Evolutionary conservation across 2,797 vertebrate species (phyloP).

Genomic region (Typhlichthys eigenmanni): DNA sequence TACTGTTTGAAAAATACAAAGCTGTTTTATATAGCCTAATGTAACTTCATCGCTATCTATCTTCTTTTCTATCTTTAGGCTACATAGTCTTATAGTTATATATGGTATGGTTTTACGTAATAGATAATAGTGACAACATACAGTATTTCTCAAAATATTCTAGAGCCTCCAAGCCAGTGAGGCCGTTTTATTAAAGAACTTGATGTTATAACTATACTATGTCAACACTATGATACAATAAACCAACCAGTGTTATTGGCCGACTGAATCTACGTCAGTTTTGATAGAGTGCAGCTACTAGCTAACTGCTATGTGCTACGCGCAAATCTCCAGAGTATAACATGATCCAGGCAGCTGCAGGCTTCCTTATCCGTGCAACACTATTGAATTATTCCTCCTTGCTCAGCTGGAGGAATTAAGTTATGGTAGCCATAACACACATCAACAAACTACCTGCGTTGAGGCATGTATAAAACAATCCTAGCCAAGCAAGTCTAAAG

Average conservation of each 20-base stretch:
- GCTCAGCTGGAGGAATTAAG: slow-evolving; percentile 91
- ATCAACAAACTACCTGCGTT: slow-evolving; percentile 70
- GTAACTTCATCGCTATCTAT: no score
- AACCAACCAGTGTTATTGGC: slow-evolving; percentile 67
- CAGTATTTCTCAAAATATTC: not conserved
- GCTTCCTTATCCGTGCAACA: slow-evolving; percentile 86
- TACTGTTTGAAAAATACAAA: no score
- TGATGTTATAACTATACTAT: slow-evolving; percentile 49
- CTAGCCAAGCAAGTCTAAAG: slow-evolving; percentile 33
- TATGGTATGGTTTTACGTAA: no score
- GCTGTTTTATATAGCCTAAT: no score
- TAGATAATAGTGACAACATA: not conserved
- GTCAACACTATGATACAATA: slow-evolving; percentile 59
- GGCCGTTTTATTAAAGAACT: slow-evolving; percentile 32
- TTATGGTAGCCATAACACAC: slow-evolving; percentile 87
- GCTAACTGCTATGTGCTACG: slow-evolving; percentile 65
- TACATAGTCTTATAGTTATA: no score
- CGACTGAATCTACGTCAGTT: slow-evolving; percentile 60
- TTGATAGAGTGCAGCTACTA: slow-evolving; percentile 63
- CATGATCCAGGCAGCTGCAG: slow-evolving; percentile 80
- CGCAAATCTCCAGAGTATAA: slow-evolving; percentile 83
- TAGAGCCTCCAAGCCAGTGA: slow-evolving; percentile 15
- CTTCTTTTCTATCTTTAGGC: no score
- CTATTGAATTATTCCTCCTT: slow-evolving; percentile 94
- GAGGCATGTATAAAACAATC: slow-evolving; percentile 46